Percentiles rank a stretch among this genome's conserved stretches.
Evolutionary conservation across 1,140 invertebrate genomes (phyloP).

Genomic region (Physella acuta): DNA sequence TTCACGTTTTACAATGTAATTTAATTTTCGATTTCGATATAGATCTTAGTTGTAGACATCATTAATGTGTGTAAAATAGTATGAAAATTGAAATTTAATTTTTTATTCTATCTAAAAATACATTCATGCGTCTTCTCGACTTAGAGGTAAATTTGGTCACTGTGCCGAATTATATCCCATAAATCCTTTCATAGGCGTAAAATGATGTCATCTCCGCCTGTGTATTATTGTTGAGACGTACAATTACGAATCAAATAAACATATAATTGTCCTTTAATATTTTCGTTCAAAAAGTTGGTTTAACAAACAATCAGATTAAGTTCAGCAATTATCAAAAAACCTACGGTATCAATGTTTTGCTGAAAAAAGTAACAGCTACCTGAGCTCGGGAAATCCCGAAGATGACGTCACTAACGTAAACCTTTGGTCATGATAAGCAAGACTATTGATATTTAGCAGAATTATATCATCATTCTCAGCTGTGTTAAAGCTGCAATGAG

Average conservation of each 20-base stretch:
- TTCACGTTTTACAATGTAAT: not conserved
- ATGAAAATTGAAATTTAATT: not conserved
- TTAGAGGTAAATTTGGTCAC: not conserved
- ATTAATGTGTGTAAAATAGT: not conserved
- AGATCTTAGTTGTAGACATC: not conserved
- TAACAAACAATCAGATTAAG: no score
- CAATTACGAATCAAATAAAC: no score
- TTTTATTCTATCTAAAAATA: no score
- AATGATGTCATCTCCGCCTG: conserved; percentile 26
- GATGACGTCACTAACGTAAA: conserved; percentile 38
- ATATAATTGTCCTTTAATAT: no score
- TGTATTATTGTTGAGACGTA: not conserved
- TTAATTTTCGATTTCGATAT: not conserved
- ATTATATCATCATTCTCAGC: not conserved
- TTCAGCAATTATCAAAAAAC: no score
- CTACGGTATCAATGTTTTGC: no score
- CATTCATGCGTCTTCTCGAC: not conserved
- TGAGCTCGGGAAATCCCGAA: conserved; percentile 30
- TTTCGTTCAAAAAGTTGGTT: no score
- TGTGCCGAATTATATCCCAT: conserved; percentile 18
- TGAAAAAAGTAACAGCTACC: not conserved
- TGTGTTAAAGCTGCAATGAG: not conserved
- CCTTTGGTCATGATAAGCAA: conserved; percentile 10
- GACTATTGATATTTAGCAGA: not conserved
- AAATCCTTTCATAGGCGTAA: conserved; percentile 7